A percentile compares a stretch with the other conserved stretches of the same genome.
phyloP scores from a whole-genome alignment of 2,888 invertebrate genomes.

The Chrysodeixis includens region DNA sequence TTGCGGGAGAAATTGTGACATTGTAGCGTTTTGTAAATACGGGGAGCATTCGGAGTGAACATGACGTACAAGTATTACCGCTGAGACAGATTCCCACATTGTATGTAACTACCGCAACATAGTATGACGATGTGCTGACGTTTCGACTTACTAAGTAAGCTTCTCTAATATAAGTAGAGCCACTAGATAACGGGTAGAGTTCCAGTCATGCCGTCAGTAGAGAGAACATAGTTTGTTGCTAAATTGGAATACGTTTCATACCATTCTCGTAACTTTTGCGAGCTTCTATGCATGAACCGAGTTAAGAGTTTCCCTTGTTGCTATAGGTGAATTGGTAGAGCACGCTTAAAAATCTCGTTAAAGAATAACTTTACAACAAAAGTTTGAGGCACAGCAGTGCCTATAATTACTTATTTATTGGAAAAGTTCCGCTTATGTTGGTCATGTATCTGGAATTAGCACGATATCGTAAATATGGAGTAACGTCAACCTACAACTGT shows the following conservation, averaged over 20 bases:
- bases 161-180: neutral
- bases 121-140: neutral
- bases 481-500: neutral
- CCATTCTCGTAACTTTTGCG: no score
- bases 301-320: no score
- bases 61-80: neutral
- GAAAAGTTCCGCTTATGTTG: no score
- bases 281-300: no score
- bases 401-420: no score
- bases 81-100: neutral
- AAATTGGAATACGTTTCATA: neutral
- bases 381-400: no score
- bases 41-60: neutral
- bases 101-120: conserved; percentile 5
- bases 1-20: conserved; percentile 33
- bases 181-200: neutral
- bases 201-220: neutral
- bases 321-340: no score
- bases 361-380: no score
- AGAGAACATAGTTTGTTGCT: neutral
- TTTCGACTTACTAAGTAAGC: neutral
- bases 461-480: neutral
- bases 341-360: no score
- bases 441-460: no score
- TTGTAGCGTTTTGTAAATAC: conserved; percentile 27